phyloP scores from a whole-genome alignment of 2,797 vertebrate genomes.

The Alauda arvensis region DNA sequence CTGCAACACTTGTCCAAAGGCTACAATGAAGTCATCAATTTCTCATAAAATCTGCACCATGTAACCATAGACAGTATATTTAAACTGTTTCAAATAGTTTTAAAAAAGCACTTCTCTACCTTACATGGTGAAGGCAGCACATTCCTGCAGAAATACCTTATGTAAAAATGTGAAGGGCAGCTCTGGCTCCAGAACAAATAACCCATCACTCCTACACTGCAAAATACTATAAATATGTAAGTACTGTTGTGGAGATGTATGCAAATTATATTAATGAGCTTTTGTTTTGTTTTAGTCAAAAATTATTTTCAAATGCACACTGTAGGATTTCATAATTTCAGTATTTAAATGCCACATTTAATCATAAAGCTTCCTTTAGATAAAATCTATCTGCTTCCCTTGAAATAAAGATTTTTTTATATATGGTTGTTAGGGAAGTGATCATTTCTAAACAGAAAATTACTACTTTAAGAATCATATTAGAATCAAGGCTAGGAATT shows the following conservation, averaged over 20 bases:
- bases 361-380: background rate
- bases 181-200: background rate
- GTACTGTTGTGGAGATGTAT: background rate
- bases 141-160: background rate
- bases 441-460: background rate
- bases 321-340: background rate
- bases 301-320: background rate
- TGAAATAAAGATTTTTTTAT: background rate
- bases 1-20: background rate
- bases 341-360: background rate
- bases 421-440: background rate
- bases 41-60: background rate
- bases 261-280: background rate
- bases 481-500: background rate
- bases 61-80: background rate
- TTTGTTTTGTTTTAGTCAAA: background rate
- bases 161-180: background rate
- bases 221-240: background rate
- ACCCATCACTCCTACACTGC: background rate
- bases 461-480: background rate
- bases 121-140: background rate
- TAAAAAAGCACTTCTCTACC: background rate
- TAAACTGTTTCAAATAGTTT: background rate
- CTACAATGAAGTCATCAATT: background rate
- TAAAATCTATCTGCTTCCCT: background rate